A percentile compares a stretch with the other conserved stretches of the same genome.
Evolutionary conservation across 1,140 invertebrate genomes (phyloP).

Genomic region (Solenopsis fugax): DNA sequence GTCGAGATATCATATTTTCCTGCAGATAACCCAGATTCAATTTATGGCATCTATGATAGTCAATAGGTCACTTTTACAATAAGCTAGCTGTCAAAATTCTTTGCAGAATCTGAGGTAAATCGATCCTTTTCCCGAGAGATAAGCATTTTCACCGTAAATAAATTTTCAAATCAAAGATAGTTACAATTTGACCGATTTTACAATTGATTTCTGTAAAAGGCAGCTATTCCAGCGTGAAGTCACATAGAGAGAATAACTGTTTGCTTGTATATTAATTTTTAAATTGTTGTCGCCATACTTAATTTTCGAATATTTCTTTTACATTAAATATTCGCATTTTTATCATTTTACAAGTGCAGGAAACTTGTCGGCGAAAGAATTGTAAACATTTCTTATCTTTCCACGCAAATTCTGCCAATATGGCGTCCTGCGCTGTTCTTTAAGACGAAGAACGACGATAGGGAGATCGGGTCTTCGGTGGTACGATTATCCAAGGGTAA

Average conservation of each 20-base stretch:
- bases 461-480: constrained; percentile 59
- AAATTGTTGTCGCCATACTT: not conserved
- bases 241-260: not conserved
- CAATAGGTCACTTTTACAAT: constrained; percentile 1
- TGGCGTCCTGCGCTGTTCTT: constrained; percentile 15
- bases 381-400: not conserved
- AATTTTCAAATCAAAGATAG: not conserved
- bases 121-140: not conserved
- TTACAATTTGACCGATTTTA: not conserved
- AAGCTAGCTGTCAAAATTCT: not conserved
- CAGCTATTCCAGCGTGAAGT: not conserved
- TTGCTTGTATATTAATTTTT: not conserved
- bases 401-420: not conserved
- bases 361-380: not conserved
- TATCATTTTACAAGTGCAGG: not conserved
- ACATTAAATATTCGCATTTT: not conserved
- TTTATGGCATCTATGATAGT: not conserved
- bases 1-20: not conserved
- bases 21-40: not conserved
- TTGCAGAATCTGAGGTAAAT: not conserved
- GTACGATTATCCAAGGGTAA: constrained; percentile 76
- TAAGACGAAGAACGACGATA: constrained; percentile 1
- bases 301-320: constrained; percentile 5
- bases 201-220: constrained; percentile 15
- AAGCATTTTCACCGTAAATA: not conserved